A percentile compares a stretch with the other conserved stretches of the same genome.
Conservation (phyloP, 2,797 vertebrate genomes). For the Pteropus rufus region DNA sequence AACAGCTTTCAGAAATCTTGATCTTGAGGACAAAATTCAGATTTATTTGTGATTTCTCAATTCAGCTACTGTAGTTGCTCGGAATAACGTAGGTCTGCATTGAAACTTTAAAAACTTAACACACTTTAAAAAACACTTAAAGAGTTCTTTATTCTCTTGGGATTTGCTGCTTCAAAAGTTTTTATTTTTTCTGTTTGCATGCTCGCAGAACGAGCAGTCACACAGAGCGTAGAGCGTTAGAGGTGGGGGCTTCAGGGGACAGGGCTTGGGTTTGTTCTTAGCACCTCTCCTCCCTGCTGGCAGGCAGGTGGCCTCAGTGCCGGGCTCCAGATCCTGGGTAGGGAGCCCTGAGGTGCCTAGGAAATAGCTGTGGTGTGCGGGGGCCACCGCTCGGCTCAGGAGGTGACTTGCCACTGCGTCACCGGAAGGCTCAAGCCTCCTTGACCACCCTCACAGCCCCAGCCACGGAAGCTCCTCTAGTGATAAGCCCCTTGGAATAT, state of each 20-base stretch:
- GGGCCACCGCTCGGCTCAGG: not conserved
- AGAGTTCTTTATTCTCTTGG: not conserved
- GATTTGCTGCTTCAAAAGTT: not conserved
- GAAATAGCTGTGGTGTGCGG: not conserved
- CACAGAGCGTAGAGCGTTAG: fast-evolving
- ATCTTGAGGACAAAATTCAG: too few species aligned
- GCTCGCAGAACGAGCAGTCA: not conserved
- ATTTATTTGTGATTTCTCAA: not conserved
- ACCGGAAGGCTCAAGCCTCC: not conserved
- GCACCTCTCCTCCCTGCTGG: not conserved
- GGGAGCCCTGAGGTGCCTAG: not conserved
- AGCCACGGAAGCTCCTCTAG: not conserved
- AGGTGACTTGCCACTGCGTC: not conserved
- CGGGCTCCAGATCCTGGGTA: fast-evolving
- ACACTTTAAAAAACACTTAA: too few species aligned
- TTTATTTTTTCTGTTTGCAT: not conserved
- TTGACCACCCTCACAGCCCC: not conserved
- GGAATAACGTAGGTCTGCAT: too few species aligned
- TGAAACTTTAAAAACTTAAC: too few species aligned
- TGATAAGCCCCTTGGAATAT: not conserved
- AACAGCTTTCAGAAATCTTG: not conserved
- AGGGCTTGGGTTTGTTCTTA: not conserved
- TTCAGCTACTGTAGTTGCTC: not conserved
- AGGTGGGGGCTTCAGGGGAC: not conserved
- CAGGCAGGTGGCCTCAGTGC: not conserved